These are phyloP conservation scores for Globodera rostochiensis DNA, from an alignment of 1,140 invertebrate species.

Conservation along the genomic window DNA sequence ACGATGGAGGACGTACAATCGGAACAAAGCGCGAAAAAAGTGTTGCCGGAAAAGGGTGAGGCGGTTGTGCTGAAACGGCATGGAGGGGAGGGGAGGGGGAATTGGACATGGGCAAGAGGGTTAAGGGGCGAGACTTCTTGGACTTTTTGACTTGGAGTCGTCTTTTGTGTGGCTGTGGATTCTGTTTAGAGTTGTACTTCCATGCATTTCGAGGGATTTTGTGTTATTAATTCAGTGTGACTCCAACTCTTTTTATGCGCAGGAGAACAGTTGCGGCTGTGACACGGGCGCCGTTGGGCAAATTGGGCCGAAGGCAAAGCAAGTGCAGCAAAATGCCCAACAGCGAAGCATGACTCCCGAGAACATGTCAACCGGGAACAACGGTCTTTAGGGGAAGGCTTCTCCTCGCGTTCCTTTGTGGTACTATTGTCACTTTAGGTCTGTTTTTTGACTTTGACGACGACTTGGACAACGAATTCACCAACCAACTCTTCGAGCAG, in stretches of 20 bases:
- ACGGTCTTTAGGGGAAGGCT: not conserved
- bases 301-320: not conserved
- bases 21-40: conserved; percentile 37
- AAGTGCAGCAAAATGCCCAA: conserved; percentile 21
- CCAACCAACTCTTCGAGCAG: conserved; percentile 67
- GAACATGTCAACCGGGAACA: conserved; percentile 41
- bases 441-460: conserved; percentile 47
- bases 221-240: conserved; percentile 11
- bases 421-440: not conserved
- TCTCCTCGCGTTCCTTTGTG: too few species aligned
- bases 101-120: not conserved
- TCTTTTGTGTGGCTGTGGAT: too few species aligned
- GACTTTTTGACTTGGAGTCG: too few species aligned
- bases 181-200: too few species aligned
- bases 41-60: conserved; percentile 55
- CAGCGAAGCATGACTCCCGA: conserved; percentile 61
- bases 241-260: not conserved
- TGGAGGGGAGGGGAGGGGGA: not conserved
- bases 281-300: conserved; percentile 21
- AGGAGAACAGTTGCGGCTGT: conserved; percentile 55
- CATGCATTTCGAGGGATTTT: too few species aligned
- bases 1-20: conserved; percentile 81
- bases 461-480: conserved; percentile 62
- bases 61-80: not conserved
- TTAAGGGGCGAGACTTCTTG: too few species aligned